Percentiles rank a stretch among this genome's conserved stretches.
phyloP scores from a whole-genome alignment of 2,113 vertebrate species.

The Laticauda laticaudata region DNA sequence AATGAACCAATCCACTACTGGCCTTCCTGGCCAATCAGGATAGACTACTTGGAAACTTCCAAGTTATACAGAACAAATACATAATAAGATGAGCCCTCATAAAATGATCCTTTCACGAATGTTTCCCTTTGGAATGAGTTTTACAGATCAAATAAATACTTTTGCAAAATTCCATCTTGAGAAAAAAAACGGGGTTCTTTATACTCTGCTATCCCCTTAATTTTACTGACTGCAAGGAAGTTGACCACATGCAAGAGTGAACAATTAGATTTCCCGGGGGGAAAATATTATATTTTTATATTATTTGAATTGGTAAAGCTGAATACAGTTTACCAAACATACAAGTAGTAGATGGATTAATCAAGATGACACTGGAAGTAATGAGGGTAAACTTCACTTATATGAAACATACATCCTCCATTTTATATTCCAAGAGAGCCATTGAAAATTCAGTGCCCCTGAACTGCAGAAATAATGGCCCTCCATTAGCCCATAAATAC shows the following conservation, averaged over 20 bases:
- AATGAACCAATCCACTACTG: no score
- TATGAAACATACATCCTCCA: conserved; percentile 38
- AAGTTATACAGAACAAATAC: not conserved
- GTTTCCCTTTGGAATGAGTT: not conserved
- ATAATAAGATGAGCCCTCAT: not conserved
- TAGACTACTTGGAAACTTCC: no score
- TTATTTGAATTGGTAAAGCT: conserved; percentile 46
- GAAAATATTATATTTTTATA: conserved; percentile 37
- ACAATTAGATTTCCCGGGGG: conserved; percentile 29
- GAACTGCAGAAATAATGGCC: conserved; percentile 50
- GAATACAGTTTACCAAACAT: conserved; percentile 30
- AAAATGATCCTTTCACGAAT: not conserved
- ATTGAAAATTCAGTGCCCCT: conserved; percentile 50
- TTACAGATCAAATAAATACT: not conserved
- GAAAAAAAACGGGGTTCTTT: not conserved
- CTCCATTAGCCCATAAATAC: conserved; percentile 47
- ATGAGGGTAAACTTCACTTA: conserved; percentile 40
- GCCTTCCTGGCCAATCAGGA: no score
- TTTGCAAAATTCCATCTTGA: not conserved
- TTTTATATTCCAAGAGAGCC: conserved; percentile 57
- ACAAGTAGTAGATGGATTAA: conserved; percentile 39
- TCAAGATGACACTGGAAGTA: conserved; percentile 3
- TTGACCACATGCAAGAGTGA: conserved; percentile 15
- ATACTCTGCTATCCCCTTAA: not conserved
- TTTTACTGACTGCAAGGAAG: not conserved